Conservation (phyloP, 1,140 invertebrate species). For the Temnothorax curvispinosus region DNA sequence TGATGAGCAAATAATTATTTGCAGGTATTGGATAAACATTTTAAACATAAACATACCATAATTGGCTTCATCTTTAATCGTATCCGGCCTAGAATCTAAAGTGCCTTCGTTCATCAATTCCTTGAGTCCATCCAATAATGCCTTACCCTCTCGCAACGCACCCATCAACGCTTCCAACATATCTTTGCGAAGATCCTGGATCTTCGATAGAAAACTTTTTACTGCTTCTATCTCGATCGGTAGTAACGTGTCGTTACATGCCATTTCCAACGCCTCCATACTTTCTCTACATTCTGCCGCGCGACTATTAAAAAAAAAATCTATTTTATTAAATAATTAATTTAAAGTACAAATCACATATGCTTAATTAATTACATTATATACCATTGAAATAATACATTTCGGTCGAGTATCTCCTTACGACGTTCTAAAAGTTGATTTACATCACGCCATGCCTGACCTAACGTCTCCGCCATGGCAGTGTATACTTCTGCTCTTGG, state of each 20-base stretch:
- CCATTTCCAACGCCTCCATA: conserved; percentile 89
- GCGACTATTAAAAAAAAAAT: conserved; percentile 83
- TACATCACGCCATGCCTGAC: conserved; percentile 95
- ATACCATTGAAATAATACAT: conserved; percentile 90
- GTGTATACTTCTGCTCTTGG: conserved; percentile 93
- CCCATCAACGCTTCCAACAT: conserved; percentile 92
- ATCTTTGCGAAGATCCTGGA: conserved; percentile 88
- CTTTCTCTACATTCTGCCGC: conserved; percentile 90
- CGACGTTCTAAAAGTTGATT: conserved; percentile 92
- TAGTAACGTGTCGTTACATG: conserved; percentile 88
- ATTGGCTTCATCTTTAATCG: conserved; percentile 88
- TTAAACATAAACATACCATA: conserved; percentile 82
- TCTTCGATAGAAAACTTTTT: conserved; percentile 88
- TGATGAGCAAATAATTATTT: background rate
- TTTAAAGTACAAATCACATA: background rate
- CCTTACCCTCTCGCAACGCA: conserved; percentile 92
- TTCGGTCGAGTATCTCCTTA: conserved; percentile 91
- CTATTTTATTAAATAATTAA: conserved; percentile 16
- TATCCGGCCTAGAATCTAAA: conserved; percentile 91
- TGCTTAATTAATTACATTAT: conserved; percentile 29
- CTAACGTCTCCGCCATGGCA: conserved; percentile 96
- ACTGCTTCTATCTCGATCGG: conserved; percentile 90
- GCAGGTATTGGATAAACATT: background rate
- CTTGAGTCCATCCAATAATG: conserved; percentile 89
- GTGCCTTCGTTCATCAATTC: conserved; percentile 89